Percentiles rank a stretch among this genome's conserved stretches.
Evolutionary conservation across 2,797 vertebrate genomes (phyloP).

Genomic region (Helostoma temminkii): DNA sequence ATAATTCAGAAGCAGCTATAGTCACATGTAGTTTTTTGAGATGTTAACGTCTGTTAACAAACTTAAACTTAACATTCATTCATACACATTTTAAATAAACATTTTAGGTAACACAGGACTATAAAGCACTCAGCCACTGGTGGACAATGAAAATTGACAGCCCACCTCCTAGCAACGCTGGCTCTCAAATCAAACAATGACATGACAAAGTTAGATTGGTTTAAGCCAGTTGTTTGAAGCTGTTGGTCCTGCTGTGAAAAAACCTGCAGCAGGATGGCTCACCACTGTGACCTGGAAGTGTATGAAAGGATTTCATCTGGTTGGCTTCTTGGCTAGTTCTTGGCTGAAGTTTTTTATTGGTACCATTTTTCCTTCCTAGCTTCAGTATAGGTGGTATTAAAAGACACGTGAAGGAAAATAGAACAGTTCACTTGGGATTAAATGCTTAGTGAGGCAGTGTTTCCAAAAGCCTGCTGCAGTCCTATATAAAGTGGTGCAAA

Average conservation of each 20-base stretch:
- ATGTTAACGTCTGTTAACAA: too few species aligned
- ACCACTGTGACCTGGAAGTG: conserved; percentile 60
- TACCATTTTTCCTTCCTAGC: conserved; percentile 21
- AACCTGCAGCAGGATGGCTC: conserved; percentile 18
- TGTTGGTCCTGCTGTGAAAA: conserved; percentile 29
- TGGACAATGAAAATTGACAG: not conserved
- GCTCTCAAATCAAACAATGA: not conserved
- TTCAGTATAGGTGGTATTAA: conserved; percentile 59
- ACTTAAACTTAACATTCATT: not conserved
- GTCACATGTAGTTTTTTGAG: too few species aligned
- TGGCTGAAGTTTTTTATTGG: conserved; percentile 15
- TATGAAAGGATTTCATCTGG: conserved; percentile 50
- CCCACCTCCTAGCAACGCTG: not conserved
- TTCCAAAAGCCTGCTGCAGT: conserved; percentile 59
- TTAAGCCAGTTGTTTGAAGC: conserved; percentile 40
- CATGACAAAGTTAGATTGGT: not conserved
- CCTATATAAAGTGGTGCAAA: conserved; percentile 72
- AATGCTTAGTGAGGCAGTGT: conserved; percentile 69
- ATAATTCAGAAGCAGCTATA: conserved; percentile 20
- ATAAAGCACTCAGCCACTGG: not conserved
- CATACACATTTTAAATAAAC: not conserved
- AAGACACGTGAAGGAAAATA: conserved; percentile 63
- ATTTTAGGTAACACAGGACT: not conserved
- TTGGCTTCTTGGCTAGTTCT: not conserved
- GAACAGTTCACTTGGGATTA: conserved; percentile 77